Conservation (phyloP, 2,888 invertebrate species). For the Spialia ferax region DNA sequence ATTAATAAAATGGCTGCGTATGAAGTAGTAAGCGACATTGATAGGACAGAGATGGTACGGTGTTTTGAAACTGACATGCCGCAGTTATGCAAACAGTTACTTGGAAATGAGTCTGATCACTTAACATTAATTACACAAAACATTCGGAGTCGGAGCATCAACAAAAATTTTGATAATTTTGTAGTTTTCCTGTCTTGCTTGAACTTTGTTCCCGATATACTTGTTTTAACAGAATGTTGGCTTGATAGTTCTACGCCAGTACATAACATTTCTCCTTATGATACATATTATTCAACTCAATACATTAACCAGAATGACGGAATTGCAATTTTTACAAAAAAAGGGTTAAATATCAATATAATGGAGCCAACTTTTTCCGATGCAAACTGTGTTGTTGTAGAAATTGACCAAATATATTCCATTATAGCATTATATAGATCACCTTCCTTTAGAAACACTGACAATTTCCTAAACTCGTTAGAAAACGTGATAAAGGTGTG, state of each 20-base stretch:
- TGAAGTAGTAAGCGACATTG: too few relatives aligned
- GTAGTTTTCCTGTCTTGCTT: not conserved
- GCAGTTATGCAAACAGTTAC: too few relatives aligned
- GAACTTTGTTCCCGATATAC: not conserved
- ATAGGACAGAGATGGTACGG: too few relatives aligned
- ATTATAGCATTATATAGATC: constrained; percentile 3
- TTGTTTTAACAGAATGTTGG: not conserved
- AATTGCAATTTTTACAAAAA: not conserved
- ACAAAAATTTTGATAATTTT: not conserved
- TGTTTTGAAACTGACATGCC: too few relatives aligned
- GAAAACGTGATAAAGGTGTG: not conserved
- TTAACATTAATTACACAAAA: not conserved
- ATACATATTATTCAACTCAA: not conserved
- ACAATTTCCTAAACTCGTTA: not conserved
- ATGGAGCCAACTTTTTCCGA: not conserved
- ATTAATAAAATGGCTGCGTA: too few relatives aligned
- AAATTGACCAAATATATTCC: not conserved
- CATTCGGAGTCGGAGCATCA: not conserved
- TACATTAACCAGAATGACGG: not conserved
- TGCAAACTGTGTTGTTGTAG: not conserved
- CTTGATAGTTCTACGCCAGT: not conserved
- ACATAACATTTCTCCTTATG: too few relatives aligned
- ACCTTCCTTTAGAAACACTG: not conserved
- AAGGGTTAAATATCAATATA: not conserved
- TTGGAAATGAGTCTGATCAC: too few relatives aligned